phyloP scores from a whole-genome alignment of 2,888 invertebrate species.

The Mesorhabditis sp. region DNA sequence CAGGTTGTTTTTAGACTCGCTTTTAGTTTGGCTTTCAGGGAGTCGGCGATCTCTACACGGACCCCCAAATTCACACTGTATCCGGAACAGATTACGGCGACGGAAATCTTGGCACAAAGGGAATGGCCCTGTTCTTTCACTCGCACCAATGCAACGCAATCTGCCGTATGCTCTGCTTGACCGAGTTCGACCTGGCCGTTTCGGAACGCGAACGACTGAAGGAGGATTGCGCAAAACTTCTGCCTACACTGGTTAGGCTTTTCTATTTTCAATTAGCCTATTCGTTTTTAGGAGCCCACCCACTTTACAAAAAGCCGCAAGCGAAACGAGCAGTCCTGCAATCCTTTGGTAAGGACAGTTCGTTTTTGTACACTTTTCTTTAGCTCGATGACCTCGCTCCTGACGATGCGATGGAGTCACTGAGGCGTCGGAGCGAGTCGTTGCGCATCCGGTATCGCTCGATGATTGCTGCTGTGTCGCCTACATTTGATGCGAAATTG shows the following conservation, averaged over 20 bases:
- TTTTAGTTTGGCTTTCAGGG: constrained; percentile 48
- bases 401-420: constrained; percentile 35
- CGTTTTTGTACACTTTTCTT: not conserved
- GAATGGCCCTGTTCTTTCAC: constrained; percentile 67
- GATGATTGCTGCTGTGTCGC: not conserved
- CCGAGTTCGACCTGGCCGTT: constrained; percentile 63
- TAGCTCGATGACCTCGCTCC: constrained; percentile 13
- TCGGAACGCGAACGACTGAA: constrained; percentile 12
- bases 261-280: too few relatives aligned
- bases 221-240: too few relatives aligned
- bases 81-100: constrained; percentile 64
- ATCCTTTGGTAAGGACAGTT: not conserved
- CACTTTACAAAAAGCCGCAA: not conserved
- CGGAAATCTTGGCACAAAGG: constrained; percentile 65
- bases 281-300: not conserved
- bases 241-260: not conserved
- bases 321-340: not conserved
- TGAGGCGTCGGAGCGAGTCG: constrained; percentile 25
- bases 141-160: constrained; percentile 66
- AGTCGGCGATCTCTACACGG: constrained; percentile 67
- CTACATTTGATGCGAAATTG: not conserved
- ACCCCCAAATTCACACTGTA: constrained; percentile 66
- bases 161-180: constrained; percentile 63
- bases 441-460: constrained; percentile 7
- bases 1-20: constrained; percentile 50